A percentile compares a stretch with the other conserved stretches of the same genome.
These are phyloP conservation scores for Drosophila yooni DNA, from an alignment of 2,888 invertebrate species.

Conservation along the genomic window DNA sequence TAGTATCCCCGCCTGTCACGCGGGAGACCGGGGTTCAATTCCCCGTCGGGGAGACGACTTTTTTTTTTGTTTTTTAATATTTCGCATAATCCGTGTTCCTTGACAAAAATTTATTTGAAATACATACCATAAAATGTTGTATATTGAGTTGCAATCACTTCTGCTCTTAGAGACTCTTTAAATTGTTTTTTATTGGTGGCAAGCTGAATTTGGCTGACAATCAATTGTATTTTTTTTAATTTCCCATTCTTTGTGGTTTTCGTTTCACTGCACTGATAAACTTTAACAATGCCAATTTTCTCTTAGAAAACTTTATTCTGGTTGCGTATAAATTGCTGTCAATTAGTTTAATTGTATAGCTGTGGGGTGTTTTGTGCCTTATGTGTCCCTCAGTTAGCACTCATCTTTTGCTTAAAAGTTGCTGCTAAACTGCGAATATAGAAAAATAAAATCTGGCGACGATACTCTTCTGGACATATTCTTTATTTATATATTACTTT, in stretches of 20 bases:
- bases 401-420: background rate
- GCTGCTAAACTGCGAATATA: background rate
- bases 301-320: slow-evolving; percentile 27
- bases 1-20: slow-evolving; percentile 53
- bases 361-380: slow-evolving; percentile 27
- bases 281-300: slow-evolving; percentile 38
- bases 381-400: background rate
- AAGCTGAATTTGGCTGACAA: background rate
- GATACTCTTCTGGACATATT: background rate
- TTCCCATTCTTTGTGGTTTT: slow-evolving; percentile 23
- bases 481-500: background rate
- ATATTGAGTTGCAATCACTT: too few relatives aligned
- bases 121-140: too few relatives aligned
- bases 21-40: slow-evolving; percentile 61
- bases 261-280: slow-evolving; percentile 29
- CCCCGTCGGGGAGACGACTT: slow-evolving; percentile 48
- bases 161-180: background rate
- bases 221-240: background rate
- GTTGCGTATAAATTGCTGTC: slow-evolving; percentile 53
- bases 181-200: background rate
- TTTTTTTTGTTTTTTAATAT: background rate
- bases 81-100: background rate
- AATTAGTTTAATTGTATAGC: slow-evolving; percentile 53
- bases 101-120: fast-evolving
- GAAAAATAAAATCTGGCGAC: background rate